phyloP scores from a whole-genome alignment of 2,888 invertebrate species.

The Drosophila mayaguana region DNA sequence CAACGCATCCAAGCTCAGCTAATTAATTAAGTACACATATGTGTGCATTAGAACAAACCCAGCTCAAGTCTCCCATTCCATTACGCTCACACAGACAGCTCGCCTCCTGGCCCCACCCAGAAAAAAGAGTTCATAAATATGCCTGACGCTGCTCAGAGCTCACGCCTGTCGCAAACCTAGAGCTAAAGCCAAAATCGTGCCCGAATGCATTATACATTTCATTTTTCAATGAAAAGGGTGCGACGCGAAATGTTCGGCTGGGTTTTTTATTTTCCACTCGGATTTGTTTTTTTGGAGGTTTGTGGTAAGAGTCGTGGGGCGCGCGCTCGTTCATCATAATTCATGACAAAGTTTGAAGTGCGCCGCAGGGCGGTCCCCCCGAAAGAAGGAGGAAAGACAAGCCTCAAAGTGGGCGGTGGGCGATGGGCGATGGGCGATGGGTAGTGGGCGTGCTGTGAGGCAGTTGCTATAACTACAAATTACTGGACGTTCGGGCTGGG shows the following conservation, averaged over 20 bases:
- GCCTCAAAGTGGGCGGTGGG: constrained; percentile 1
- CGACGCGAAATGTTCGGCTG: constrained; percentile 43
- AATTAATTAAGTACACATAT: not conserved
- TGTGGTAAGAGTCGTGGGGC: constrained; percentile 3
- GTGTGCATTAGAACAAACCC: not conserved
- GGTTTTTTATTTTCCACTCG: constrained; percentile 2
- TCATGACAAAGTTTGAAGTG: constrained; percentile 81
- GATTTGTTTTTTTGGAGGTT: constrained; percentile 12
- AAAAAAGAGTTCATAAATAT: constrained; percentile 2
- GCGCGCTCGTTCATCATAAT: constrained; percentile 77
- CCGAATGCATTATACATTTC: constrained; percentile 36
- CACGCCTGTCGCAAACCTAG: not conserved
- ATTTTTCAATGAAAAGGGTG: constrained; percentile 74
- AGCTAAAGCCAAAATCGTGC: constrained; percentile 19
- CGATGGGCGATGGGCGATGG: not conserved
- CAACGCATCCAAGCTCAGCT: not conserved
- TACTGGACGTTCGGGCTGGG: constrained; percentile 47
- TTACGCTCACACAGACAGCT: not conserved
- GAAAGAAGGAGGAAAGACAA: constrained; percentile 37
- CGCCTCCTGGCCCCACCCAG: not conserved
- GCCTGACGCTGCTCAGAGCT: not conserved
- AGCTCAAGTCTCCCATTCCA: not conserved
- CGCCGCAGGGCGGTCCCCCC: constrained; percentile 49
- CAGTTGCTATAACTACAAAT: constrained; percentile 74
- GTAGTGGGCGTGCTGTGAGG: constrained; percentile 13